Evolutionary conservation across 2,888 invertebrate genomes (phyloP), one percentile per base, ranked within the genome.

Genomic region (Bombyx huttoni): DNA sequence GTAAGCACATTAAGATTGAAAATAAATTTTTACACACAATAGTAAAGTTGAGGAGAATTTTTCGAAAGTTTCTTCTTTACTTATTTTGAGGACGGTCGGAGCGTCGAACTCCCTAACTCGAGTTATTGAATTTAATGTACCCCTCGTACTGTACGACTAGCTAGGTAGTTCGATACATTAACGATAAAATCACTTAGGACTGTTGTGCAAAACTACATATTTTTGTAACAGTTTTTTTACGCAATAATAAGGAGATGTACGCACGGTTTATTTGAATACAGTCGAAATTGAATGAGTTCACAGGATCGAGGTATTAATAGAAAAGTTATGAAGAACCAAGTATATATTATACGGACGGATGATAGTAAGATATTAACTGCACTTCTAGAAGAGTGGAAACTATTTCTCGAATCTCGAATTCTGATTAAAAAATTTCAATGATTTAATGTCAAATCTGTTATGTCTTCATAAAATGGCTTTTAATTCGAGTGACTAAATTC

Each of bases 111-210:
- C 81, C 67, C 80, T 85, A 88, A 88, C 86, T 87, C 79, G 78
- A 75, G 83, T 87, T 88, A 88, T 88, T 86, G 85, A 88, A 86
- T 87, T 86, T 86, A 86, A 86, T 85, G 81, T 85, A 84, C 81
- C 81, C 77, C 70, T 40, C 40, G 40, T 40, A 8, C 40, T 40
- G 40, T 40, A 40, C 40, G 40, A 40, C 8, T 40, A 40, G 40
- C 70, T 75, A 75, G 77, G 75, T 78, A 78, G 73, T 68, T 75
- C 75, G 74, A 76, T 78, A 77, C 77, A 72, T 73, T 74, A 73
- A 69, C 75, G 76, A 81, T 78, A 76, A 78, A 78, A 81, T 81
- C 78, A 79, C 75, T 77, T 68, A 69, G 70, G 73, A 59, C 65
- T 64, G 70, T 65, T 64, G 67, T 61, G 61, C 60, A 65, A 67